These are phyloP conservation scores for Lasioglossum calceatum DNA, from an alignment of 2,888 invertebrate species.

Conservation along the genomic window DNA sequence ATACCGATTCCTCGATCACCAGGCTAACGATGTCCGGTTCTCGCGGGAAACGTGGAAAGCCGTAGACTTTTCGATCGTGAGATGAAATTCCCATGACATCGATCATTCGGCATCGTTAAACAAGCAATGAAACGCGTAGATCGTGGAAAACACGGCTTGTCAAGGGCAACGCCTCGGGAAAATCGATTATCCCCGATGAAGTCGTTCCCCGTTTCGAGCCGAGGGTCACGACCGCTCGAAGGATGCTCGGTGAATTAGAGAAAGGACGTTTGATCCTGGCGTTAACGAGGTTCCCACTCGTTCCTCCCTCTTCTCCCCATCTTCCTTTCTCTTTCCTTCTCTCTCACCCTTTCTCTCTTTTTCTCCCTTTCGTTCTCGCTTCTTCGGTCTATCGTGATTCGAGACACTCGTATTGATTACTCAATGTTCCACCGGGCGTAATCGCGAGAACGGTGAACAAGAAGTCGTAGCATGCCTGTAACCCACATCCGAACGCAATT, in stretches of 20 bases:
- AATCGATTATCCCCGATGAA: constrained; percentile 38
- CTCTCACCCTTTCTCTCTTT: background rate
- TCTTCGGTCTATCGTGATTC: constrained; percentile 35
- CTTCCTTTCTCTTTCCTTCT: background rate
- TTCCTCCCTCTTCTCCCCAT: background rate
- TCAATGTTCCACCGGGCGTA: constrained; percentile 48
- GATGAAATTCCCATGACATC: background rate
- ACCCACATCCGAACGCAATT: constrained; percentile 69
- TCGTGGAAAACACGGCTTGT: constrained; percentile 30
- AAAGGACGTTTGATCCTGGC: constrained; percentile 32
- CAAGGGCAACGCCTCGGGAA: constrained; percentile 43
- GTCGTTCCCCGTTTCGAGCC: constrained; percentile 8
- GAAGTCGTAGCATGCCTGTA: constrained; percentile 55
- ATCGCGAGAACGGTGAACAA: constrained; percentile 56
- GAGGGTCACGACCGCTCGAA: constrained; percentile 30
- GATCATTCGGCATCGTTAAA: constrained; percentile 7
- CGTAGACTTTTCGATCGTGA: background rate
- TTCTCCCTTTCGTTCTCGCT: background rate
- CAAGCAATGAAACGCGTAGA: background rate
- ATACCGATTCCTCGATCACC: background rate
- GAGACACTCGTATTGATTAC: constrained; percentile 59
- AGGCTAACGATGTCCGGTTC: background rate
- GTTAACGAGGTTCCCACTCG: constrained; percentile 45
- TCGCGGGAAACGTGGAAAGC: background rate
- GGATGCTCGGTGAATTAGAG: constrained; percentile 37